Evolutionary conservation across 1,140 invertebrate species (phyloP), one percentile per base, ranked within the genome.

Genomic region (Drosophila kanapiae): DNA sequence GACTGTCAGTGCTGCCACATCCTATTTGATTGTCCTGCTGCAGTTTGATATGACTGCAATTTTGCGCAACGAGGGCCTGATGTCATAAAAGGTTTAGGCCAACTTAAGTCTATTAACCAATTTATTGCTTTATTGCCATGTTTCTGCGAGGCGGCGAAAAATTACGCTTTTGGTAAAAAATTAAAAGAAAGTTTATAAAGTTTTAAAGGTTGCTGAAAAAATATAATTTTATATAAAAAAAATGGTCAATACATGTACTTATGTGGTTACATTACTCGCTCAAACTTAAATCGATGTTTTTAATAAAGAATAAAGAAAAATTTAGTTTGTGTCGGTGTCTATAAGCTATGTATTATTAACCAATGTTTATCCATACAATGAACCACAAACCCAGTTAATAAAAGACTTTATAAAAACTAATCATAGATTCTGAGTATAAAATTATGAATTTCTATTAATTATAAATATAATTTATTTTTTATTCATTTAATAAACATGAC

Each of bases 41-140:
- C 92, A 93, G 59, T 93, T 93, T 45, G 92, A 93, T 69, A 92
- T 93, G 91, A 91, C 83, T 38, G 43, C 91, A 37, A 92, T 92
- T 51, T 62, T 91, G 58, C 91, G 87, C 58, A 65, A 57, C 48
- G 91, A 92, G 51, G 91, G 91, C 6, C 69, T 91, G 14, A 59
- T 91, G 74, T 68, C 77, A 45, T 91, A 81, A 86, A 64, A 23
- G 16, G 14, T 13, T 35, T 11, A 7, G 13, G 14, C n/a, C 53
- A 75, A 9, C 16, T 11, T n/a, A 58, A 10, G 18, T 23, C 40
- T 35, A 18, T 9, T 23, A 5, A 33, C 49, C 31, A 38, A 38
- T 16, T 42, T 40, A 38, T 60, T 29, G 27, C n/a, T 48, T 63
- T 48, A 43, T 58, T 18, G 14, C 33, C 18, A 27, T 14, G 29